Evolutionary conservation across 2,888 invertebrate species (phyloP), one percentile per base, ranked within the genome.

Genomic region (Caenorhabditis sp.): DNA sequence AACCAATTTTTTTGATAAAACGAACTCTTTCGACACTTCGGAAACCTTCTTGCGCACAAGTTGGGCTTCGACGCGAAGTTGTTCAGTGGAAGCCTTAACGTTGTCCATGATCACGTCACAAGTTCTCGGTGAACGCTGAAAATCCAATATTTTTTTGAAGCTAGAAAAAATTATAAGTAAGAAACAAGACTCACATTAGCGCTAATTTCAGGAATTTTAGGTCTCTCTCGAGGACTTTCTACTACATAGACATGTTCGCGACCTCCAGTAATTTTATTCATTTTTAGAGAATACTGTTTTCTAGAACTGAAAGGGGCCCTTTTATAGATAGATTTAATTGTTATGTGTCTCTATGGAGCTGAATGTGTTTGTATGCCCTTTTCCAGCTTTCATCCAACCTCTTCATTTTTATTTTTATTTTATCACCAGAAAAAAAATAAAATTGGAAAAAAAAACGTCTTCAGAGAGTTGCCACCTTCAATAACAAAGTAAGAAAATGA

Each of bases 11-110:
- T 24, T 50, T 43, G 2, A 26, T 36, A 21, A 19, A 64, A 80
- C 83, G 75, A 27, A 84, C 83, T 84, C 84, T 49, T 83, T 83
- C 57, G 79, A 76, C 27, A 76, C 80, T 62, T 83, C 83, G n/a
- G 83, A 83, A 50, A 84, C 80, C 73, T 83, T 83, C 67, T 84
- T 82, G 31, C 83, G 75, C 24, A 60, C 54, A 17, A 84, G 59
- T 37, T 66, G 63, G 10, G 82, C 84, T 51, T 84, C 84, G 10
- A 62, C 24, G 8, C 84, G 81, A 1, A 84, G 81, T 66, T 84
- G 83, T 59, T 84, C 84, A n/a, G 77, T 71, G 51, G 75, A 66
- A 1, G 64, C 50, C 62, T 75, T 75, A 61, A 75, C 60, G 61
- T 76, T 76, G 24, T 70, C 75, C 75, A 70, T 70, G 31, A 31